Base-by-base conservation (phyloP, 2,113 vertebrate genomes). In the Daboia siamensis region DNA sequence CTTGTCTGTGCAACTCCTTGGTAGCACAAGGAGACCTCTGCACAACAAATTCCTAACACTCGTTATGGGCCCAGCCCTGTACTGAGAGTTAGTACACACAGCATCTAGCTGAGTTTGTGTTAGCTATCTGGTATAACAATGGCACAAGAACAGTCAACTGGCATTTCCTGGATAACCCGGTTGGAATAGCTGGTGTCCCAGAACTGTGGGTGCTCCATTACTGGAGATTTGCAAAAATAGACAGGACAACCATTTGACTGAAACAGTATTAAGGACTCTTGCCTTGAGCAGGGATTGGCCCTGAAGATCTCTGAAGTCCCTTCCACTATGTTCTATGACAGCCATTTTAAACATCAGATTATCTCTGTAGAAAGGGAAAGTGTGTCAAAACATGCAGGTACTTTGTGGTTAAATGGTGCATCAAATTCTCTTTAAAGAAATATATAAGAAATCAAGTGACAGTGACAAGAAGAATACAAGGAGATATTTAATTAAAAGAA, bases 401-500 rank as follows among this genome's bases (percentile, higher is more conserved):
- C 74, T 6, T 90, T 88, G 90, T 93, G 85, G 24, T 46, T 74
- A 39, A 44, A 0, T 23, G 9, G 26, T 56, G 87, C 90, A 91
- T 23, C 12, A 86, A 92, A 93, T 69, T 2, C 91, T 39, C 55
- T 91, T 10, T 74, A 91, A 0, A 2, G 59, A 90, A 91, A 52
- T 80, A 7, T 21, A 2, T 52, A 23, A n/a, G 29, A 29, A 69
- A 29, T 7, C 11, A 3, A 64, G 93, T 94, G 85, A 2, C 88
- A 61, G 24, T n/a, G 48, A 55, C 33, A 23, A 0, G 54, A 90
- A 93, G 29, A n/a, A 26, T 44, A 54, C 9, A 94, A n/a, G 6
- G 7, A 92, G 94, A 39, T 4, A 64, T 80, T 94, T 87, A 94
- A 92, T 88, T 94, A 59, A 92, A 92, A 80, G 84, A 88, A 29